Evolutionary conservation across 2,113 vertebrate species (phyloP).

Genomic region (Columba janthina): DNA sequence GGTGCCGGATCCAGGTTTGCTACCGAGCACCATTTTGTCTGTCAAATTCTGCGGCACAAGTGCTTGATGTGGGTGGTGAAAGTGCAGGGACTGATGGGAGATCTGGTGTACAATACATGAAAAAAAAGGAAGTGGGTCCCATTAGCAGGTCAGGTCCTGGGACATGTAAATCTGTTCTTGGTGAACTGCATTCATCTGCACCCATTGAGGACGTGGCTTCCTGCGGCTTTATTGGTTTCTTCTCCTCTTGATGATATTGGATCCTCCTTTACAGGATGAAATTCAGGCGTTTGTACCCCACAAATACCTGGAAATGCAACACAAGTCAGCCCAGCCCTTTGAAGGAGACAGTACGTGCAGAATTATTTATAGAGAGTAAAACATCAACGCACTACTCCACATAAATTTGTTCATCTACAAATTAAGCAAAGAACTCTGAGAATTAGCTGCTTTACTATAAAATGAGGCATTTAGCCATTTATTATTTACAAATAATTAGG

Average conservation of each 20-base stretch:
- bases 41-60: too few species aligned
- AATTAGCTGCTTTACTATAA: neutral
- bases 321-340: neutral
- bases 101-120: neutral
- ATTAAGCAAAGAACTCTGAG: neutral
- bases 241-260: neutral
- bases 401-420: neutral
- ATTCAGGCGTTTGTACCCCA: accelerated
- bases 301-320: accelerated
- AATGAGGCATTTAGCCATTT: conserved; percentile 3
- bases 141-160: neutral
- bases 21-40: accelerated
- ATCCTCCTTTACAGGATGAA: neutral
- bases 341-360: accelerated
- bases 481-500: conserved; percentile 28
- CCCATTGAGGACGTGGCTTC: too few species aligned
- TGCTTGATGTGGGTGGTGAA: neutral
- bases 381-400: neutral
- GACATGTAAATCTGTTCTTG: neutral
- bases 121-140: neutral
- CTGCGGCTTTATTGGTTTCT: neutral
- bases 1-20: too few species aligned
- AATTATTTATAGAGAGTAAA: neutral
- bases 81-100: neutral
- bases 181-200: accelerated